Evolutionary conservation across 2,888 invertebrate species (phyloP).

Genomic region (Pardosa pseudoannulata): DNA sequence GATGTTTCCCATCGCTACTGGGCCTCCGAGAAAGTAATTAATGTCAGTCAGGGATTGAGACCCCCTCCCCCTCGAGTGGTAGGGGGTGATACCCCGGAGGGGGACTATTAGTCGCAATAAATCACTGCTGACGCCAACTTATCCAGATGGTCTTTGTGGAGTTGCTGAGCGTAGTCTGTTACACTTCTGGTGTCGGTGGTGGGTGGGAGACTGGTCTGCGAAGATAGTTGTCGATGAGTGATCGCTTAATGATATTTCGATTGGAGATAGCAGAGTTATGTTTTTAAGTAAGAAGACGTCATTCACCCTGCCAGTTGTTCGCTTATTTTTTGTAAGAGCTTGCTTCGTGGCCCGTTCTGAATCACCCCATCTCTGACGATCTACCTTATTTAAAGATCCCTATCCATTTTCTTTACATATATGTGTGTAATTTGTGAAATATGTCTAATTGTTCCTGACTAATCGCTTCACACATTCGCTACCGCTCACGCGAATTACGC

Average conservation of each 20-base stretch:
- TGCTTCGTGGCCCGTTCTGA: too few species aligned
- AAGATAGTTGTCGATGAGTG: constrained; percentile 13
- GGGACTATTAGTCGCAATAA: constrained; percentile 70
- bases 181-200: constrained; percentile 18
- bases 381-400: too few species aligned
- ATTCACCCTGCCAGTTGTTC: neutral
- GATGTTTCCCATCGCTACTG: constrained; percentile 42
- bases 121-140: constrained; percentile 67
- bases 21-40: constrained; percentile 54
- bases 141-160: constrained; percentile 65
- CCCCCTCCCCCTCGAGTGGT: constrained; percentile 31
- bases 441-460: too few species aligned
- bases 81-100: constrained; percentile 1
- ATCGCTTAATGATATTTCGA: constrained; percentile 15
- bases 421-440: too few species aligned
- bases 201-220: constrained; percentile 5
- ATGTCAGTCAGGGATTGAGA: constrained; percentile 56
- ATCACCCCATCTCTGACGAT: too few species aligned
- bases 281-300: neutral
- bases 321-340: too few species aligned
- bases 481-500: too few species aligned
- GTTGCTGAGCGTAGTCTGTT: neutral
- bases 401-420: too few species aligned
- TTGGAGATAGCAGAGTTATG: neutral
- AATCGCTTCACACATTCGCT: too few species aligned